Conservation (phyloP, 2,888 invertebrate species). For the Leucozona laternaria region DNA sequence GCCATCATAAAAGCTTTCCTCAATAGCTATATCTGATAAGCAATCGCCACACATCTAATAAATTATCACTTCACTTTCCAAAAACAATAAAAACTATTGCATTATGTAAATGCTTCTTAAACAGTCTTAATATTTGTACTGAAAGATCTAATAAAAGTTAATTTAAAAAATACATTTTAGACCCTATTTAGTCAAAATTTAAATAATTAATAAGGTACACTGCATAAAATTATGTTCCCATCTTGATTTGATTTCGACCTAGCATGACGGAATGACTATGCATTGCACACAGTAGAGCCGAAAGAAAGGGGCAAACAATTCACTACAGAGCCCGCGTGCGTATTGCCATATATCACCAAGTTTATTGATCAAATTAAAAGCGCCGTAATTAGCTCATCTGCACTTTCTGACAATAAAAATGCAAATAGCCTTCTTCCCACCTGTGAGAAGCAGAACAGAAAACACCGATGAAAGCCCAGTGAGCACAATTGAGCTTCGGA, state of each 20-base stretch:
- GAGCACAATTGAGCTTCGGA: constrained; percentile 37
- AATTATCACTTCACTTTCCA: not conserved
- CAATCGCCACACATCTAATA: not conserved
- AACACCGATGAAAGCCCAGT: constrained; percentile 35
- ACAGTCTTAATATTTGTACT: not conserved
- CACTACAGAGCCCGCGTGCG: not conserved
- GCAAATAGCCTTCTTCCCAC: constrained; percentile 32
- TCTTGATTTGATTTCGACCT: too few relatives aligned
- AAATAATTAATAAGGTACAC: constrained; percentile 49
- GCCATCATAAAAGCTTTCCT: too few relatives aligned
- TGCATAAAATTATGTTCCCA: constrained; percentile 15
- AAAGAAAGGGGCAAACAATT: not conserved
- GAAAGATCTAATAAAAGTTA: not conserved
- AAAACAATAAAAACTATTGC: not conserved
- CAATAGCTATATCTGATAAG: not conserved
- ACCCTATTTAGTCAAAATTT: constrained; percentile 12
- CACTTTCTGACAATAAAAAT: constrained; percentile 38
- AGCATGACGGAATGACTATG: too few relatives aligned
- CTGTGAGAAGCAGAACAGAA: not conserved
- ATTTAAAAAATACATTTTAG: not conserved
- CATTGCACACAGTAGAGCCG: too few relatives aligned
- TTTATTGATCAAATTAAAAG: constrained; percentile 53
- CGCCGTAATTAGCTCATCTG: constrained; percentile 40
- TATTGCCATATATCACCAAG: constrained; percentile 27
- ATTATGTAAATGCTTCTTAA: not conserved